Percentiles rank a stretch among this genome's conserved stretches.
Evolutionary conservation across 2,888 invertebrate species (phyloP).

Genomic region (Graphium colonna): DNA sequence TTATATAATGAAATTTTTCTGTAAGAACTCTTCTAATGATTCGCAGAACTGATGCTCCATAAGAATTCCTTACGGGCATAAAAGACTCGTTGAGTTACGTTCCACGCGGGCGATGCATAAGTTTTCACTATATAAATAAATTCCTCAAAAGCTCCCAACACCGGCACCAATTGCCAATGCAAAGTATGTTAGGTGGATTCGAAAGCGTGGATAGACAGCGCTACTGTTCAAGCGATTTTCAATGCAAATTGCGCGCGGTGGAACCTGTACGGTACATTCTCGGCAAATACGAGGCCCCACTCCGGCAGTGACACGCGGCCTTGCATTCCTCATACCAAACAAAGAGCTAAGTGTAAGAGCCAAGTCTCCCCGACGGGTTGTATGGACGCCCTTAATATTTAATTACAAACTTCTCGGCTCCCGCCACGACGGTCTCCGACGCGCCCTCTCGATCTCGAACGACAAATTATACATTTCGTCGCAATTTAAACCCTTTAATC

Average conservation of each 20-base stretch:
- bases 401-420: conserved; percentile 59
- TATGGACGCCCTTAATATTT: conserved; percentile 58
- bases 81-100: conserved; percentile 6
- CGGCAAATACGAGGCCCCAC: conserved; percentile 27
- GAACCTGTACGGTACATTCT: conserved; percentile 34
- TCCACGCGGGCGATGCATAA: conserved; percentile 10
- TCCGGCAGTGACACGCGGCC: conserved; percentile 28
- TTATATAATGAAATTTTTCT: too few species aligned
- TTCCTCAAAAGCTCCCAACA: conserved; percentile 13
- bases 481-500: too few species aligned
- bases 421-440: conserved; percentile 36
- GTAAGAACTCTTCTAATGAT: background rate
- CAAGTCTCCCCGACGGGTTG: conserved; percentile 39
- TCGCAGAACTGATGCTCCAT: conserved; percentile 1
- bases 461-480: conserved; percentile 43
- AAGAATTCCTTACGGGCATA: conserved; percentile 10
- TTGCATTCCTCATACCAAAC: conserved; percentile 34
- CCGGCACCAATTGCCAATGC: conserved; percentile 15
- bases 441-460: conserved; percentile 46
- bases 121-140: conserved; percentile 17
- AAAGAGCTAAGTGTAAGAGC: conserved; percentile 33
- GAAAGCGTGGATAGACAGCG: conserved; percentile 23
- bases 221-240: conserved; percentile 32
- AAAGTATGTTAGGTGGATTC: conserved; percentile 21
- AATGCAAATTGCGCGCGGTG: conserved; percentile 36